Evolutionary conservation across 2,888 invertebrate species (phyloP).

Genomic region (Allolobophora icterica): DNA sequence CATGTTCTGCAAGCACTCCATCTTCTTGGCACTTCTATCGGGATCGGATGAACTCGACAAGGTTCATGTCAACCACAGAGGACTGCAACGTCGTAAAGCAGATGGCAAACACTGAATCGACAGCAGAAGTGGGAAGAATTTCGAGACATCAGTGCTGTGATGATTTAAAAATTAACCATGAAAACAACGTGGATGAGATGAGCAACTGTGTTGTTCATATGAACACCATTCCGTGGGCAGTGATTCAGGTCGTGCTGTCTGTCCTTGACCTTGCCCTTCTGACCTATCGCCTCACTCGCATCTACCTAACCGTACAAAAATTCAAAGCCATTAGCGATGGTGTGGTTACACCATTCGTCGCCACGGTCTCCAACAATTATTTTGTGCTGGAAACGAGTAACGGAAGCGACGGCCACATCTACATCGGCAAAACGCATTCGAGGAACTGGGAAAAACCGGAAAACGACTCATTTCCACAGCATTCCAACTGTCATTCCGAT

Average conservation of each 20-base stretch:
- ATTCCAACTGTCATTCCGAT: background rate
- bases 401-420: background rate
- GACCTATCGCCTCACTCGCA: background rate
- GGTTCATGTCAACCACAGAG: background rate
- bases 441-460: background rate
- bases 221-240: background rate
- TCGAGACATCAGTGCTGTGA: background rate
- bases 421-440: background rate
- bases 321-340: background rate
- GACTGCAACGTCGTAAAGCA: background rate
- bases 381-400: background rate
- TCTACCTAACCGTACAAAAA: background rate
- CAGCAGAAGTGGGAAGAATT: background rate
- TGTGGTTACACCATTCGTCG: background rate
- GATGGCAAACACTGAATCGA: background rate
- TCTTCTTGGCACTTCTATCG: background rate
- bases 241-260: background rate
- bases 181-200: background rate
- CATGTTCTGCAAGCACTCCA: background rate
- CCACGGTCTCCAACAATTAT: background rate
- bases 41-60: background rate
- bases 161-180: background rate
- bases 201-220: background rate
- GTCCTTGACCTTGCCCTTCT: background rate
- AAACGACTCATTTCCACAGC: background rate